Evolutionary conservation across 2,113 vertebrate genomes (phyloP).

Genomic region (Oryzias javanicus): DNA sequence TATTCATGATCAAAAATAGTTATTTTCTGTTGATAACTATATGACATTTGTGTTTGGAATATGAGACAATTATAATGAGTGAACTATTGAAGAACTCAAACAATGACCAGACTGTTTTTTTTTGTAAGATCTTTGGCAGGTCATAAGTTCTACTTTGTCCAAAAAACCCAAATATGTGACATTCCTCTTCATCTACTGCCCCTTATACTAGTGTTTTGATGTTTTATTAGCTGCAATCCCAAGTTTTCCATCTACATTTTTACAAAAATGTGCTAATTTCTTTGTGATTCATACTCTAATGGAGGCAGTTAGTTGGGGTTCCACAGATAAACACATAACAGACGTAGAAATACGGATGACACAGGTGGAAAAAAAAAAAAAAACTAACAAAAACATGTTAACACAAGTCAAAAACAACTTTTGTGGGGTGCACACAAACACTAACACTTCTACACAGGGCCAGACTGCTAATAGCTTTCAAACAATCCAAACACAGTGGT

Average conservation of each 20-base stretch:
- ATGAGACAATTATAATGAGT: no score
- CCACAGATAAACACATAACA: slow-evolving; percentile 6
- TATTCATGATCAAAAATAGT: no score
- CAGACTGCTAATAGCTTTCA: background rate
- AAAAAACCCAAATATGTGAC: no score
- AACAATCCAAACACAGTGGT: background rate
- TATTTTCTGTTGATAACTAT: no score
- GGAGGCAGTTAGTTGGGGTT: background rate
- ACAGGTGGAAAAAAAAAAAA: background rate
- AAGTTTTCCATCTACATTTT: slow-evolving; percentile 12
- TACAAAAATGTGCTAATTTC: slow-evolving; percentile 3
- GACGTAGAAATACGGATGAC: background rate
- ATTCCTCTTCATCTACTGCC: background rate
- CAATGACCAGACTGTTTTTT: no score
- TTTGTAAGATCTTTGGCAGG: no score
- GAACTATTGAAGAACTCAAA: no score
- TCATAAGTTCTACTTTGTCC: no score
- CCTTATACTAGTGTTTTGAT: background rate
- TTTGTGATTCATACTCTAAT: slow-evolving; percentile 10
- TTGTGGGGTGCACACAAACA: background rate
- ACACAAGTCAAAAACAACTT: no score
- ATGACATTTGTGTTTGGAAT: no score
- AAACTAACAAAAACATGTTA: background rate
- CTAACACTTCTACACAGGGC: background rate
- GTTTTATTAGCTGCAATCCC: slow-evolving; percentile 1